Evolutionary conservation across 2,888 invertebrate genomes (phyloP), one percentile per base, ranked within the genome.

Genomic region (Globia sparganii): DNA sequence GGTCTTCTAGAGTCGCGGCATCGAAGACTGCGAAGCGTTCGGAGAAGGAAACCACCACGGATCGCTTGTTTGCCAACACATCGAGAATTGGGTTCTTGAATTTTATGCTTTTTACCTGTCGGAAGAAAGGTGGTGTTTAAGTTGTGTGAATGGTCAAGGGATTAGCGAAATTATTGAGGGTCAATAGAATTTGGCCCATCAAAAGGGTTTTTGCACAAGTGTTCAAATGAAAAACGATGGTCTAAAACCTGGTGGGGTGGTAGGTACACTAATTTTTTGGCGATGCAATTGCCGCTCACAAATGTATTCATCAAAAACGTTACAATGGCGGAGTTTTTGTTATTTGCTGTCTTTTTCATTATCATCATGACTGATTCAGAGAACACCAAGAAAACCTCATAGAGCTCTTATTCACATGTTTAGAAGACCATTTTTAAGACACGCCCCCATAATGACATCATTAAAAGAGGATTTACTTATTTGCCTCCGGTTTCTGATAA

Each of bases 1-100:
- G 97, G 94, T 99, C 99, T 91, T 99, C 99, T 68, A 99, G 97
- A 0, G 98, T 98, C 84, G 98, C 97, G 4, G 99, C 98, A 95
- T 99, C 99, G 94, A 99, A 99, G 21, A 99, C 98, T 0, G 99
- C 99, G 86, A 99, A 98, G 80, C 98, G 98, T 95, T 99, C 99
- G 69, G 98, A 97, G 94, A 99, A 99, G 0, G 99, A 98, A 4
- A 99, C 98, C 28, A 98, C 98, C 67, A 99, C 97, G 18, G 98
- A 98, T 79, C 98, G 97, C 88, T 98, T 98, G 96, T 99, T 99
- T n/a, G 98, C 98, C 86, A 98, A 94, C 80, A 99, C 98, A 92
- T 99, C 99, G 89, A 98, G 97, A 72, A 99, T 98, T 1, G 98
- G 98, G 93, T 98, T 99, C 96, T 99, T 99, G 96, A 99, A 99